Percentiles rank a stretch among this genome's conserved stretches.
phyloP scores from a whole-genome alignment of 2,888 invertebrate species.

The Brachyptera putata region DNA sequence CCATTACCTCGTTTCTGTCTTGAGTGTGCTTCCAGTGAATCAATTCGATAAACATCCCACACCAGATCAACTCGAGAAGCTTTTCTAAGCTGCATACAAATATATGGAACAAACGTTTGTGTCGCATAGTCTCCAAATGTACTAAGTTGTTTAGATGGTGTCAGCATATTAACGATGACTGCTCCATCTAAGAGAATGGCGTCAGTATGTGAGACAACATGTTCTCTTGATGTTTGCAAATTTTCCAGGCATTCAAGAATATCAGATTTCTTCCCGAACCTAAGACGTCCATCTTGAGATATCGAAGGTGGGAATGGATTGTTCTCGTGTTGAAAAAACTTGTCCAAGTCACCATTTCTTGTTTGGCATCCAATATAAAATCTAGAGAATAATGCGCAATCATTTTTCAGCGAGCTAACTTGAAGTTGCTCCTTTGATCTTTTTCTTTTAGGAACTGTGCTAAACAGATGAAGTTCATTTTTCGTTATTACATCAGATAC shows the following conservation, averaged over 20 bases:
- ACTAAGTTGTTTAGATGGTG: neutral
- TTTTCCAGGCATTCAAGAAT: slow-evolving; percentile 17
- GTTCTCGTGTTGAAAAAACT: slow-evolving; percentile 20
- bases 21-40: neutral
- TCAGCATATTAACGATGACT: neutral
- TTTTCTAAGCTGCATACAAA: neutral
- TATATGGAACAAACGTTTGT: neutral
- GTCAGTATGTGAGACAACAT: too few relatives aligned
- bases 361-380: slow-evolving; percentile 23
- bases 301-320: slow-evolving; percentile 17
- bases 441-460: neutral
- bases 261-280: slow-evolving; percentile 17
- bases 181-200: slow-evolving; percentile 2
- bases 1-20: neutral
- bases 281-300: slow-evolving; percentile 19
- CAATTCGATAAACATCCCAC: neutral
- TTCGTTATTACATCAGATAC: slow-evolving; percentile 1
- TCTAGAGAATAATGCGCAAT: slow-evolving; percentile 15
- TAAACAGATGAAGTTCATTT: neutral
- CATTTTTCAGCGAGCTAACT: slow-evolving; percentile 16
- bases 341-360: slow-evolving; percentile 14
- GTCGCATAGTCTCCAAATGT: slow-evolving; percentile 1
- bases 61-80: neutral
- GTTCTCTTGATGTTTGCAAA: too few relatives aligned
- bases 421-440: slow-evolving; percentile 20